These are phyloP conservation scores for Ptychadena robeensis DNA, from an alignment of 2,797 vertebrate species.

Conservation along the genomic window DNA sequence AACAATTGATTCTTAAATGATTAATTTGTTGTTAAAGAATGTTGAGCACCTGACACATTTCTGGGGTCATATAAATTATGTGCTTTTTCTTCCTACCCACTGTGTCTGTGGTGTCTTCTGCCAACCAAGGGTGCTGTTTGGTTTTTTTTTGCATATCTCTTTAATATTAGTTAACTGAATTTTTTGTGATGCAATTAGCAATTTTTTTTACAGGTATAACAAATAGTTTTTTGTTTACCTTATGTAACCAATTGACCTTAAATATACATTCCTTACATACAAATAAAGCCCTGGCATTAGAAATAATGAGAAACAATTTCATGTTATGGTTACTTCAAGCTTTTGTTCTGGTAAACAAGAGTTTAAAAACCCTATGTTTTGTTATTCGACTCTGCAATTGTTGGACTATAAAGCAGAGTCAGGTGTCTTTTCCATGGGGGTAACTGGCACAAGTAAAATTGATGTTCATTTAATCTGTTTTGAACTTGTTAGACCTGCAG, in stretches of 20 bases:
- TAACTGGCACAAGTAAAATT: slow-evolving; percentile 8
- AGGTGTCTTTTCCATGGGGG: slow-evolving; percentile 7
- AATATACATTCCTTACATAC: not conserved
- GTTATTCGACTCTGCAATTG: not conserved
- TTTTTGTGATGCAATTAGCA: no score
- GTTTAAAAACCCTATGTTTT: not conserved
- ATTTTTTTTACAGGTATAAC: no score
- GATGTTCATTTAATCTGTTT: not conserved
- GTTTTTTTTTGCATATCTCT: no score
- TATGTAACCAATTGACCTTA: not conserved
- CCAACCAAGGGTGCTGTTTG: no score
- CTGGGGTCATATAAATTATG: no score
- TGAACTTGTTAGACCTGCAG: not conserved
- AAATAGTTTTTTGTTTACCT: no score
- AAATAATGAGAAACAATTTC: not conserved
- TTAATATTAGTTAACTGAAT: no score
- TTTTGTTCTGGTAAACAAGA: not conserved
- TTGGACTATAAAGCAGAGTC: slow-evolving; percentile 2
- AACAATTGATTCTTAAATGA: no score
- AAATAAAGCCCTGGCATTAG: not conserved
- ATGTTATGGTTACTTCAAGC: not conserved
- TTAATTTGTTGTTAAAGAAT: no score
- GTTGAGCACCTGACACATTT: no score
- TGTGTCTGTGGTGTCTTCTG: no score
- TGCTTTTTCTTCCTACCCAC: no score